These are phyloP conservation scores for Anableps anableps DNA, from an alignment of 2,797 vertebrate genomes.

Conservation along the genomic window DNA sequence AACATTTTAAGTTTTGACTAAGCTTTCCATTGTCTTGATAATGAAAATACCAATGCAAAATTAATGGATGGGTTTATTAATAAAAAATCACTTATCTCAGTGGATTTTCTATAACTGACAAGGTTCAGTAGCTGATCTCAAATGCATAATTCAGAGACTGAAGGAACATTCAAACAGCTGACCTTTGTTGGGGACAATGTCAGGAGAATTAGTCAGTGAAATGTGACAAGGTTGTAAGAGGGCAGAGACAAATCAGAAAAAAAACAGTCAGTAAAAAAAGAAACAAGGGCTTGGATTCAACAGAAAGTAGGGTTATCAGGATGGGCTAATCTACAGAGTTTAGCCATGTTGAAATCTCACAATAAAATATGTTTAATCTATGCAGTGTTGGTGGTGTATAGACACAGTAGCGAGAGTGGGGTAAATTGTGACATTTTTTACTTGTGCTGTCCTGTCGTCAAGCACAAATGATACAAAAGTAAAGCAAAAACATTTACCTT, in stretches of 20 bases:
- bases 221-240: not conserved
- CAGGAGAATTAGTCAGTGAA: not conserved
- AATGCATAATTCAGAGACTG: not conserved
- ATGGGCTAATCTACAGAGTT: not conserved
- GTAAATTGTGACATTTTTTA: too few relatives aligned
- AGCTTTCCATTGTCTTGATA: not conserved
- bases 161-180: constrained; percentile 7
- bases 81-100: constrained; percentile 8
- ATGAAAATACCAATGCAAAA: constrained; percentile 11
- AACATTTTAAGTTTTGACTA: not conserved
- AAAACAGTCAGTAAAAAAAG: not conserved
- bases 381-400: too few relatives aligned
- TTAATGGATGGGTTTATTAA: constrained; percentile 12
- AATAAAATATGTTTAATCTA: not conserved
- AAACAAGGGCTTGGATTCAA: not conserved
- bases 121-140: not conserved
- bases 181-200: not conserved
- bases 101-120: constrained; percentile 7
- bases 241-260: not conserved
- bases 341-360: not conserved
- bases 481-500: too few relatives aligned
- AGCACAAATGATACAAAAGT: too few relatives aligned
- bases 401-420: too few relatives aligned
- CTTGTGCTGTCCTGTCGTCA: too few relatives aligned
- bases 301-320: not conserved